Conservation (phyloP, 2,888 invertebrate genomes). For the Eilema griseolum region DNA sequence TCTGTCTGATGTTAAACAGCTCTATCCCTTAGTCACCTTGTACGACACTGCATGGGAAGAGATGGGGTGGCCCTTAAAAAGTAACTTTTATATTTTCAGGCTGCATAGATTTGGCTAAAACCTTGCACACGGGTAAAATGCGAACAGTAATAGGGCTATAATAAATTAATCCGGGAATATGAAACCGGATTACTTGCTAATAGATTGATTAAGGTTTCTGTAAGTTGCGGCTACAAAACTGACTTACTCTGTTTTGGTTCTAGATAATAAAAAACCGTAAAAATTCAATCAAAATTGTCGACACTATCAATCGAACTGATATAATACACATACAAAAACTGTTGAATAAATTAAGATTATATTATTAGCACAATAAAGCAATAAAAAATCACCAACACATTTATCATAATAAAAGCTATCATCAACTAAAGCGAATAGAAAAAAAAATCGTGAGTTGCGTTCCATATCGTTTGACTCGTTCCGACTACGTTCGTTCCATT, state of each 20-base stretch:
- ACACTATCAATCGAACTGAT: slow-evolving; percentile 27
- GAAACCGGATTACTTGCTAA: not conserved
- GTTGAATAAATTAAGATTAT: slow-evolving; percentile 45
- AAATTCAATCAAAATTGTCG: slow-evolving; percentile 31
- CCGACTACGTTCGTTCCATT: slow-evolving; percentile 72
- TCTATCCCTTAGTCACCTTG: too few relatives aligned
- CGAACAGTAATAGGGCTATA: not conserved
- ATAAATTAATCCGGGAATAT: not conserved
- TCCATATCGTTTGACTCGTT: slow-evolving; percentile 69
- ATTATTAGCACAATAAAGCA: slow-evolving; percentile 41
- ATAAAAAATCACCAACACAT: slow-evolving; percentile 49
- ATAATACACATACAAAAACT: slow-evolving; percentile 37
- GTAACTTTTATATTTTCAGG: not conserved
- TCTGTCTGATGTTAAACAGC: too few relatives aligned
- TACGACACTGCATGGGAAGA: too few relatives aligned
- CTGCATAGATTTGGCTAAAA: not conserved
- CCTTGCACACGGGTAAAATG: not conserved
- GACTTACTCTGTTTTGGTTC: not conserved
- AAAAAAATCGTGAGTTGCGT: slow-evolving; percentile 74
- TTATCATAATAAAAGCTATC: slow-evolving; percentile 61
- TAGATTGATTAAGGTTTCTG: not conserved
- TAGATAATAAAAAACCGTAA: not conserved
- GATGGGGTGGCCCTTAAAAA: too few relatives aligned
- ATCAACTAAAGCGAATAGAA: slow-evolving; percentile 55
- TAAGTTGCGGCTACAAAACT: not conserved